Evolutionary conservation across 2,113 vertebrate genomes (phyloP).

Genomic region (Xyliphius kryptos): DNA sequence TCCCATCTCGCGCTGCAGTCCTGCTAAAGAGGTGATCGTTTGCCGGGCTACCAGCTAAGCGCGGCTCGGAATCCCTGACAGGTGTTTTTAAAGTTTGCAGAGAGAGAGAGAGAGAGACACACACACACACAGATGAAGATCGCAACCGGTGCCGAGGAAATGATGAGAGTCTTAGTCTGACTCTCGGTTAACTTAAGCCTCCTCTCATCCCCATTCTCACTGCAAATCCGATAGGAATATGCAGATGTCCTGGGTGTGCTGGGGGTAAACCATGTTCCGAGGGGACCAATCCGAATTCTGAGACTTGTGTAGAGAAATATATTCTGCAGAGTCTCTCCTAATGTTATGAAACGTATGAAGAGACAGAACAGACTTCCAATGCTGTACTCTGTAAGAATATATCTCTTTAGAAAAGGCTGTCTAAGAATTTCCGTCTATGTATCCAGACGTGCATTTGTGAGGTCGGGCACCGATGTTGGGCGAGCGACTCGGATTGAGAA

Average conservation of each 20-base stretch:
- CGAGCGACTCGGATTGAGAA: no score
- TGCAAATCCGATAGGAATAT: slow-evolving; percentile 57
- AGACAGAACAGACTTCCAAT: no score
- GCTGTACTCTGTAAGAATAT: no score
- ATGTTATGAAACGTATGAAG: no score
- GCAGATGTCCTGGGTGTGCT: slow-evolving; percentile 31
- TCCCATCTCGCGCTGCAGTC: slow-evolving; percentile 49
- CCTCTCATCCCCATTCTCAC: slow-evolving; percentile 63
- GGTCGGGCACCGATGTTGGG: no score
- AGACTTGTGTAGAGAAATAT: no score
- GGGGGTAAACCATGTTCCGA: background rate
- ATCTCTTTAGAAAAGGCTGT: no score
- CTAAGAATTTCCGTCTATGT: no score
- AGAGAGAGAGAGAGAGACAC: slow-evolving; percentile 13
- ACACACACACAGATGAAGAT: slow-evolving; percentile 57
- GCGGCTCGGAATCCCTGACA: slow-evolving; percentile 61
- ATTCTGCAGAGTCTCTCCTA: no score
- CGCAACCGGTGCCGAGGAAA: slow-evolving; percentile 32
- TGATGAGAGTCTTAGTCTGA: slow-evolving; percentile 59
- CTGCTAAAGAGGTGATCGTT: slow-evolving; percentile 52
- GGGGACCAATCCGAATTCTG: no score
- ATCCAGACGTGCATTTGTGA: no score
- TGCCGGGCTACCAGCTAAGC: slow-evolving; percentile 56
- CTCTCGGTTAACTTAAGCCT: slow-evolving; percentile 66
- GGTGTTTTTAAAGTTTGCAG: slow-evolving; percentile 51